Evolutionary conservation across 2,797 vertebrate species (phyloP).

Genomic region (Sebastes paucispinis): DNA sequence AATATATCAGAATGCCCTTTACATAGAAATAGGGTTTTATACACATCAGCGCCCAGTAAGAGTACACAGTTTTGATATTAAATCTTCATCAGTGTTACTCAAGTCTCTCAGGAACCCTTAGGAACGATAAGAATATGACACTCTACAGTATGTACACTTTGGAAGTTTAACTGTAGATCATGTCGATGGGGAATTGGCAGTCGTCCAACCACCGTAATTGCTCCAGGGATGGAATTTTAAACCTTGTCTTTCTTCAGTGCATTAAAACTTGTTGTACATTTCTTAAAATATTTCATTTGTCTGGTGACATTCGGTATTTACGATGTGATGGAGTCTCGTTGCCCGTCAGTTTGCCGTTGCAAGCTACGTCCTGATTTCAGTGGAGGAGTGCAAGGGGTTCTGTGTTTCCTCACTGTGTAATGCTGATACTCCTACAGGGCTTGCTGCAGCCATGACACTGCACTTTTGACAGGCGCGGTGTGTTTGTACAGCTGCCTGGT

Average conservation of each 20-base stretch:
- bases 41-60: neutral
- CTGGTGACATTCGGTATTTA: neutral
- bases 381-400: conserved; percentile 4
- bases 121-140: conserved; percentile 27
- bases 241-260: neutral
- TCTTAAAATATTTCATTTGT: neutral
- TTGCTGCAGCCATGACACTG: conserved; percentile 62
- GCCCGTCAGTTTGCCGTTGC: neutral
- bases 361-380: neutral
- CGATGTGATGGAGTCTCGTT: neutral
- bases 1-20: conserved; percentile 30
- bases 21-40: conserved; percentile 7
- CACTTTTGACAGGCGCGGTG: conserved; percentile 55
- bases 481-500: conserved; percentile 74
- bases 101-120: neutral
- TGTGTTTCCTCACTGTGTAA: conserved; percentile 46
- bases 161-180: conserved; percentile 26
- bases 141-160: conserved; percentile 13
- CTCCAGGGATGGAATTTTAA: conserved; percentile 36
- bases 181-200: conserved; percentile 22
- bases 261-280: neutral
- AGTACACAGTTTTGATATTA: conserved; percentile 30
- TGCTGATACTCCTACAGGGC: conserved; percentile 31
- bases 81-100: conserved; percentile 42
- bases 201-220: conserved; percentile 11